phyloP scores from a whole-genome alignment of 2,113 vertebrate species.

The Eulacestoma nigropectus region DNA sequence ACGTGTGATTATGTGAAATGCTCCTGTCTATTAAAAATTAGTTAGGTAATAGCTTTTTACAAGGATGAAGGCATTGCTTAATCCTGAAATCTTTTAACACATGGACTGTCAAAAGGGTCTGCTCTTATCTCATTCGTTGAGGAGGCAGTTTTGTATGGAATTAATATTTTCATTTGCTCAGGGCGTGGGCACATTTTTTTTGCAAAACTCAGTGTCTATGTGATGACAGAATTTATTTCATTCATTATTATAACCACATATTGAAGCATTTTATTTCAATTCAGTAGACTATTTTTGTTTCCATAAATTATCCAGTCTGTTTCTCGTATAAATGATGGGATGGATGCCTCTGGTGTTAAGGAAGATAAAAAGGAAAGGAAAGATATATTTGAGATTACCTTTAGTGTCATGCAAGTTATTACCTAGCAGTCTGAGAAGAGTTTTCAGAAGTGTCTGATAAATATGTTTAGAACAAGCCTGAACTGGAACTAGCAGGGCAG shows the following conservation, averaged over 20 bases:
- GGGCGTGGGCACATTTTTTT: slow-evolving; percentile 16
- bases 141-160: neutral
- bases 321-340: slow-evolving; percentile 12
- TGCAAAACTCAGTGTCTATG: slow-evolving; percentile 40
- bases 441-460: slow-evolving; percentile 55
- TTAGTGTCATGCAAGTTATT: slow-evolving; percentile 57
- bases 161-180: slow-evolving; percentile 45
- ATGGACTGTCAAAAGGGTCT: neutral
- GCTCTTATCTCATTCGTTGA: neutral
- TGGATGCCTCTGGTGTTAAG: slow-evolving; percentile 24
- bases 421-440: slow-evolving; percentile 37
- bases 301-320: slow-evolving; percentile 63
- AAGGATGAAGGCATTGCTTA: neutral
- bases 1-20: neutral
- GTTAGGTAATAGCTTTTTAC: neutral
- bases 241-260: slow-evolving; percentile 52
- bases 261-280: slow-evolving; percentile 58
- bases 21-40: neutral
- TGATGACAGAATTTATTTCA: slow-evolving; percentile 65
- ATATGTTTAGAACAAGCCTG: slow-evolving; percentile 57
- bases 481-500: slow-evolving; percentile 42
- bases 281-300: slow-evolving; percentile 50
- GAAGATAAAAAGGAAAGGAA: slow-evolving; percentile 37
- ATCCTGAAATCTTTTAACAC: neutral
- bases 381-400: slow-evolving; percentile 56